Evolutionary conservation across 2,888 invertebrate species (phyloP).

Genomic region (Hirtodrosophila trivittata): DNA sequence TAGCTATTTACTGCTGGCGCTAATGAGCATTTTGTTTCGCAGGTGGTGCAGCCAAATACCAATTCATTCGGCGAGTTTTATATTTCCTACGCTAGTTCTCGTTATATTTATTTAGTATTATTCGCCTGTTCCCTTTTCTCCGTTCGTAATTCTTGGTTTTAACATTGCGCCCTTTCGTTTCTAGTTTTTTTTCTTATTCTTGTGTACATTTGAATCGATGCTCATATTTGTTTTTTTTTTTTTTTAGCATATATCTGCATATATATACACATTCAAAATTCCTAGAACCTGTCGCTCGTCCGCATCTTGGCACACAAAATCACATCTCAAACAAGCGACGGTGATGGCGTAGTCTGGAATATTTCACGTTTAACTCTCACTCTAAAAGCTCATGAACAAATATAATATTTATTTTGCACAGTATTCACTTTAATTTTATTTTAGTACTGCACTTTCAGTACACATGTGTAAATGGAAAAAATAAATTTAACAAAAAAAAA

Average conservation of each 20-base stretch:
- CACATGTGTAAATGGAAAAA: too few species aligned
- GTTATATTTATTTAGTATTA: slow-evolving; percentile 18
- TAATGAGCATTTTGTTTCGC: slow-evolving; percentile 41
- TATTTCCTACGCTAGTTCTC: slow-evolving; percentile 23
- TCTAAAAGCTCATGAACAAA: too few species aligned
- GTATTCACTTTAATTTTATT: too few species aligned
- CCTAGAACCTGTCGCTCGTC: slow-evolving; percentile 48
- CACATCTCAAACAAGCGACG: slow-evolving; percentile 23
- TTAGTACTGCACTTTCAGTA: too few species aligned
- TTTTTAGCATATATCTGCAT: slow-evolving; percentile 54
- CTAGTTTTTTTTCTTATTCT: slow-evolving; percentile 33
- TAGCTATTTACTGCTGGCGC: slow-evolving; percentile 38
- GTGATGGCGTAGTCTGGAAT: slow-evolving; percentile 50
- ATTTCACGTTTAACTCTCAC: slow-evolving; percentile 43
- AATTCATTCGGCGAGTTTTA: slow-evolving; percentile 28
- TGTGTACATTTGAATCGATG: slow-evolving; percentile 30
- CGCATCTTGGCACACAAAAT: slow-evolving; percentile 8
- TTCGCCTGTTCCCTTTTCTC: slow-evolving; percentile 41
- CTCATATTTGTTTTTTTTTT: slow-evolving; percentile 32
- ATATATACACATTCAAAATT: slow-evolving; percentile 55
- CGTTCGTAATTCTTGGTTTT: slow-evolving; percentile 45
- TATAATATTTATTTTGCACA: too few species aligned
- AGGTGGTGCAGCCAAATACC: slow-evolving; percentile 27
- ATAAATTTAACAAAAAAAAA: too few species aligned
- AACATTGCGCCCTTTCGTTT: slow-evolving; percentile 43